These are phyloP conservation scores for Myiopsitta monachus DNA, from an alignment of 2,113 vertebrate genomes.

Conservation along the genomic window DNA sequence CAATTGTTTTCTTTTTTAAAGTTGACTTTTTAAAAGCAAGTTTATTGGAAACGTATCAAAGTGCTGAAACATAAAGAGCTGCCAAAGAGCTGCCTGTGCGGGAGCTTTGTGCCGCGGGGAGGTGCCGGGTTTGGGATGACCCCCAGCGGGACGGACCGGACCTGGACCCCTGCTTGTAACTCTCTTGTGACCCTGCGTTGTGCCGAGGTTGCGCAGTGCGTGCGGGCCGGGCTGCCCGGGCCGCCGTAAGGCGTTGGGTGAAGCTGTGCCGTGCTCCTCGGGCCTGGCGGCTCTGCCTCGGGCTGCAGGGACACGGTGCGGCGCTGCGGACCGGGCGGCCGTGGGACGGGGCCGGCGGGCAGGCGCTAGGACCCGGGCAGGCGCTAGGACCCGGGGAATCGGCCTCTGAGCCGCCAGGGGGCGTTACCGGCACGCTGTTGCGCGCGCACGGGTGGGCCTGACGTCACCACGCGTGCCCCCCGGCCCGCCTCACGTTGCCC, in stretches of 20 bases:
- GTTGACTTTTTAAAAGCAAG: not conserved
- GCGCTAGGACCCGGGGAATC: no score
- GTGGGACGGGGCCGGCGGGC: no score
- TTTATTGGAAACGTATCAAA: not conserved
- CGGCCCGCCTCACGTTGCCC: no score
- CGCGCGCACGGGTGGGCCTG: not conserved
- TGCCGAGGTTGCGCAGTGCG: fast-evolving
- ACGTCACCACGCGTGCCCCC: no score
- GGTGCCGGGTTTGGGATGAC: not conserved
- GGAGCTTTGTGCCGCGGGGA: not conserved
- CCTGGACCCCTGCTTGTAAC: not conserved
- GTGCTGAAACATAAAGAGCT: not conserved
- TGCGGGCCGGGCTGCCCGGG: not conserved
- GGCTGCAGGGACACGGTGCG: no score
- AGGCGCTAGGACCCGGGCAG: no score
- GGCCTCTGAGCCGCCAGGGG: not conserved
- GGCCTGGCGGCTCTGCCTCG: not conserved
- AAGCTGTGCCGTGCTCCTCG: not conserved
- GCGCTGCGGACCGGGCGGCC: no score
- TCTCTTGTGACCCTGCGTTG: not conserved
- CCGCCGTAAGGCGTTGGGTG: not conserved
- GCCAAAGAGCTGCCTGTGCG: not conserved
- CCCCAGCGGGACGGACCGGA: not conserved
- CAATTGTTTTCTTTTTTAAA: not conserved
- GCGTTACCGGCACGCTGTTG: no score